Base-by-base conservation (phyloP, 2,113 vertebrate genomes). In the Prinia subflava region DNA sequence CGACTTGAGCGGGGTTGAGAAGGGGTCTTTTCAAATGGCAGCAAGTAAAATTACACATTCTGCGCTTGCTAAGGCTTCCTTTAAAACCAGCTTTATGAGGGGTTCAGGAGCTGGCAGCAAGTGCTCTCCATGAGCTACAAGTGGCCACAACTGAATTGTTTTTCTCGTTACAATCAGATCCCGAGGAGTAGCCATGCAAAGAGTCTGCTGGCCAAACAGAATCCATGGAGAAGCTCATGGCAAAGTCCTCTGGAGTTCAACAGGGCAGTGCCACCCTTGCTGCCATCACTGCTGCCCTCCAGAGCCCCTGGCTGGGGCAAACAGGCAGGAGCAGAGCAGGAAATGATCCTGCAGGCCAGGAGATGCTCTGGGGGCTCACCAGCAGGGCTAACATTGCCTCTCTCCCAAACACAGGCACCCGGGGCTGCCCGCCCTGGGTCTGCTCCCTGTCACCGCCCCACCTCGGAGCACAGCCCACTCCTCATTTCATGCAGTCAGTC, bases 401-500 rank as follows among this genome's bases (percentile, higher is more conserved):
- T 24, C 1, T 6, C 69, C 16, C 71, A 11, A 8, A 0, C 14
- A 4, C 31, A 2, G 46, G 37, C 55, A 8, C 14, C 46, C 10
- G 13, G 67, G 13, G 1, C 46, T 2, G 21, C 39, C 56, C 11
- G 0, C 56, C 39, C 47, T 49, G 2, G 81, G 19, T 4, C 44
- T 6, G 10, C 16, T 9, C 59, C 11, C 11, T 11, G 49, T 14
- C 46, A 2, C 56, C 37, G 39, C 24, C 57, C 14, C 92, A 21
- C 56, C 90, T 41, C 28, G 42, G 65, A 74, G 55, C 60, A 30
- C 19, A 0, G 12, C 33, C 56, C 42, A 9, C 6, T 15, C 23
- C 69, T 4, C 37, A 1, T 2, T 3, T 5, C 37, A 3, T 0
- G 1, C 33, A 2, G 0, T 1, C 60, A 5, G 3, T 0, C 16